Conservation (phyloP, 2,888 invertebrate species). For the Chouioia cunea region DNA sequence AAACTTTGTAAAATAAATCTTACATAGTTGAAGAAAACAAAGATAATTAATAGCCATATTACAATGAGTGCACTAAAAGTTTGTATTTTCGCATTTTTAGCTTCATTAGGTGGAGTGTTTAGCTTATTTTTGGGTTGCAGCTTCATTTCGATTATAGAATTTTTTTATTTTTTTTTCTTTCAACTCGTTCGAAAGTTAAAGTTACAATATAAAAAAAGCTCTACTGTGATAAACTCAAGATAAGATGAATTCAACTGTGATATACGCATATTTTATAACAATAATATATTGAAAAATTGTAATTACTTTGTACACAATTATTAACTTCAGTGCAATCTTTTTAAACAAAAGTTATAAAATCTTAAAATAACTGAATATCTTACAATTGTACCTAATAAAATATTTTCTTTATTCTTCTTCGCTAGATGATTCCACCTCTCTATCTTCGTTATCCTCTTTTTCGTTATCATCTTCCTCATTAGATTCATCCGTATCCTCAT, state of each 20-base stretch:
- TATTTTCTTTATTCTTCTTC: background rate
- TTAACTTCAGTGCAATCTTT: slow-evolving; percentile 8
- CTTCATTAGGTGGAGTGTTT: slow-evolving; percentile 68
- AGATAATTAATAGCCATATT: too few relatives aligned
- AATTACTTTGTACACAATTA: slow-evolving; percentile 10
- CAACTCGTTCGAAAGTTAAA: slow-evolving; percentile 47
- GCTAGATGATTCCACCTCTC: slow-evolving; percentile 16
- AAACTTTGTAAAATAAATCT: background rate
- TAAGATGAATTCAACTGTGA: slow-evolving; percentile 28
- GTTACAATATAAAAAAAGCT: slow-evolving; percentile 28
- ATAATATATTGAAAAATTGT: slow-evolving; percentile 26
- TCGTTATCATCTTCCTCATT: slow-evolving; percentile 14
- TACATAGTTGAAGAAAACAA: too few relatives aligned
- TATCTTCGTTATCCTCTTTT: slow-evolving; percentile 15
- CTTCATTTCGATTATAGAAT: slow-evolving; percentile 66
- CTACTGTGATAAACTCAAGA: slow-evolving; percentile 29
- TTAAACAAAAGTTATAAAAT: slow-evolving; percentile 8
- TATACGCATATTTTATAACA: slow-evolving; percentile 25
- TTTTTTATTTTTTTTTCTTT: slow-evolving; percentile 63
- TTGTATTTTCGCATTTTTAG: slow-evolving; percentile 57
- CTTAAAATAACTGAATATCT: slow-evolving; percentile 20
- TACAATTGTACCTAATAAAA: slow-evolving; percentile 4
- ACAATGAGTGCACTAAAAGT: too few relatives aligned
- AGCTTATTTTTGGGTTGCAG: slow-evolving; percentile 69
- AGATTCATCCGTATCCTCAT: background rate